Evolutionary conservation across 2,888 invertebrate species (phyloP).

Genomic region (Myathropa florea): DNA sequence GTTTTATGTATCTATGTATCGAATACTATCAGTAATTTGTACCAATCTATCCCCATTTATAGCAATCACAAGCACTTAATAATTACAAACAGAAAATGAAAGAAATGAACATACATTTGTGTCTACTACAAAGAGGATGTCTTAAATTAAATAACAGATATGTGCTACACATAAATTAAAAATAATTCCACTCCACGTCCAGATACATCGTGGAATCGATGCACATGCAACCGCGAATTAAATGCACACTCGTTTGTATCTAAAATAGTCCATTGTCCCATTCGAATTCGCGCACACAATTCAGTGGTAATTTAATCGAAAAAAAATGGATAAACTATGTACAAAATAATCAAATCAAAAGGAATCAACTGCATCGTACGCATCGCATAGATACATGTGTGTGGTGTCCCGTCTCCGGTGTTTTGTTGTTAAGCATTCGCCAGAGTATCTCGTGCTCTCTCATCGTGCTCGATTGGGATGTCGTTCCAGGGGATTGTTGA

Average conservation of each 20-base stretch:
- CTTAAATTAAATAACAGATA: constrained; percentile 25
- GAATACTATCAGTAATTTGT: constrained; percentile 49
- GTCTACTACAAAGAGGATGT: constrained; percentile 1
- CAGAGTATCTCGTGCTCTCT: constrained; percentile 1
- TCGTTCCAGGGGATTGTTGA: constrained; percentile 58
- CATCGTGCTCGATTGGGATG: not conserved
- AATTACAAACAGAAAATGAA: constrained; percentile 1
- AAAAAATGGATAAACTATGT: not conserved
- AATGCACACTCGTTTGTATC: not conserved
- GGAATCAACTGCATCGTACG: not conserved
- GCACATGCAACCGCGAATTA: too few species aligned
- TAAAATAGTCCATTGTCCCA: constrained; percentile 12
- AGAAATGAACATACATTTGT: not conserved
- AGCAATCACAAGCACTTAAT: constrained; percentile 40
- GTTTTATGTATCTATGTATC: constrained; percentile 3
- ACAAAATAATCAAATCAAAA: not conserved
- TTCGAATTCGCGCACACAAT: not conserved
- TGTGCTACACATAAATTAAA: constrained; percentile 1
- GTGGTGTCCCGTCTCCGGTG: too few species aligned
- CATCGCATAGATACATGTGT: too few species aligned
- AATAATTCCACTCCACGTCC: not conserved
- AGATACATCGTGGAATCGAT: not conserved
- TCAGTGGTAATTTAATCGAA: not conserved
- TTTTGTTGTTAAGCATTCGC: constrained; percentile 52
- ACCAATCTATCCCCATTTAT: constrained; percentile 54